Percentiles rank a stretch among this genome's conserved stretches.
Conservation (phyloP, 2,888 invertebrate genomes). For the Amaurobius ferox region DNA sequence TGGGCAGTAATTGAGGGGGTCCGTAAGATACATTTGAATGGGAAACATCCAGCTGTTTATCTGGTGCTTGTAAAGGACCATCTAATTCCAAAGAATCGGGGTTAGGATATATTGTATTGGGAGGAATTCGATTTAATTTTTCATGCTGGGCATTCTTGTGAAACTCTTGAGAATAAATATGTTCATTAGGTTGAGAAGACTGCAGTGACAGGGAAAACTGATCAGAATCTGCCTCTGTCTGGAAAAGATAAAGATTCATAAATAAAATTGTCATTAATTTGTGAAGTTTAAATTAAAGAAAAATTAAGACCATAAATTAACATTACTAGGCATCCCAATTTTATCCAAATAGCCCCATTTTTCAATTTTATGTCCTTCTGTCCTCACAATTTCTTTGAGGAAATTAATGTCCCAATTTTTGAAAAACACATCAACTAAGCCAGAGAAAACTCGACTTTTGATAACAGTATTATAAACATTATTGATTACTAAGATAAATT, state of each 20-base stretch:
- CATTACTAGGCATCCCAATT: too few relatives aligned
- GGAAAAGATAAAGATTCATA: neutral
- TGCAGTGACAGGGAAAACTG: neutral
- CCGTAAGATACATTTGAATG: neutral
- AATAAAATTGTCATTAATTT: too few relatives aligned
- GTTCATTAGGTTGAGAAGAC: constrained; percentile 5
- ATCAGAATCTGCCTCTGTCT: constrained; percentile 41
- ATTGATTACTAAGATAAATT: too few relatives aligned
- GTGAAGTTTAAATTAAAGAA: too few relatives aligned
- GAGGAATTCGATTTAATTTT: neutral
- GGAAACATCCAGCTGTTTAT: neutral
- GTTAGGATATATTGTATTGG: neutral
- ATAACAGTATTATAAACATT: too few relatives aligned
- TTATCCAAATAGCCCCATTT: too few relatives aligned
- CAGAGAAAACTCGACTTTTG: too few relatives aligned
- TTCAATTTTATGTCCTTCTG: too few relatives aligned
- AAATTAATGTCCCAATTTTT: too few relatives aligned
- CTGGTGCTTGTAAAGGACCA: neutral
- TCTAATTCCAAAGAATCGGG: neutral
- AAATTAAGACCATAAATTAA: too few relatives aligned
- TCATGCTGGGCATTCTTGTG: neutral
- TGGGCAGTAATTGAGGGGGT: neutral
- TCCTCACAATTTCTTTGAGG: too few relatives aligned
- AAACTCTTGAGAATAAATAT: neutral
- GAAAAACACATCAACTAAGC: too few relatives aligned